Conservation (phyloP, 2,797 vertebrate species). For the Helarctos malayanus region DNA sequence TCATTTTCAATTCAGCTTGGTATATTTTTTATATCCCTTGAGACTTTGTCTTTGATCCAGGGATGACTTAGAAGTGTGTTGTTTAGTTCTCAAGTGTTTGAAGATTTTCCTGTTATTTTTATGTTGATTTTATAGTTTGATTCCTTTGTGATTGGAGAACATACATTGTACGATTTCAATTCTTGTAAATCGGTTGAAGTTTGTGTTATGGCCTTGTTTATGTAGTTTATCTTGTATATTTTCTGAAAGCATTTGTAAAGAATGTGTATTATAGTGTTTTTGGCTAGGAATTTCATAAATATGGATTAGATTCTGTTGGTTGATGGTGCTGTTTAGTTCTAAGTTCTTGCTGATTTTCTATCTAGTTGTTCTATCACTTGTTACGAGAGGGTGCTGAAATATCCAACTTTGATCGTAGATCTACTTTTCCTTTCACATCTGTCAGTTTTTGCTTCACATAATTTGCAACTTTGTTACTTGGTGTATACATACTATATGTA, state of each 20-base stretch:
- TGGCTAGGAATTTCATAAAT: background rate
- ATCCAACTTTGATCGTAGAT: background rate
- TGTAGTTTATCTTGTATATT: background rate
- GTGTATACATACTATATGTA: background rate
- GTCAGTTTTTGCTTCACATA: background rate
- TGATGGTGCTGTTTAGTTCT: background rate
- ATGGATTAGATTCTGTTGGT: background rate
- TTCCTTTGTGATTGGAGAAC: background rate
- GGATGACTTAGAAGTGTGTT: background rate
- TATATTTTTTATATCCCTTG: background rate
- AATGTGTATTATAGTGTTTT: background rate
- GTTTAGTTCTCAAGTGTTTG: background rate
- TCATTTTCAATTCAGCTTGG: background rate
- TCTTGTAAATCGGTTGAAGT: background rate
- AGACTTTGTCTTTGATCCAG: background rate
- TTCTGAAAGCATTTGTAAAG: slow-evolving; percentile 4
- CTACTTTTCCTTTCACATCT: slow-evolving; percentile 5
- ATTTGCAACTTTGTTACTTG: slow-evolving; percentile 6
- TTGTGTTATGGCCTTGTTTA: background rate
- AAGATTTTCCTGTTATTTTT: slow-evolving; percentile 36
- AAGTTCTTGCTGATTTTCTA: background rate
- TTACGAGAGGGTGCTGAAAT: background rate
- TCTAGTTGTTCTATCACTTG: background rate
- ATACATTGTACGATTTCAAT: background rate
- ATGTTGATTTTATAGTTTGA: background rate